These are phyloP conservation scores for Ondatra zibethicus DNA, from an alignment of 2,113 vertebrate genomes.

Conservation along the genomic window DNA sequence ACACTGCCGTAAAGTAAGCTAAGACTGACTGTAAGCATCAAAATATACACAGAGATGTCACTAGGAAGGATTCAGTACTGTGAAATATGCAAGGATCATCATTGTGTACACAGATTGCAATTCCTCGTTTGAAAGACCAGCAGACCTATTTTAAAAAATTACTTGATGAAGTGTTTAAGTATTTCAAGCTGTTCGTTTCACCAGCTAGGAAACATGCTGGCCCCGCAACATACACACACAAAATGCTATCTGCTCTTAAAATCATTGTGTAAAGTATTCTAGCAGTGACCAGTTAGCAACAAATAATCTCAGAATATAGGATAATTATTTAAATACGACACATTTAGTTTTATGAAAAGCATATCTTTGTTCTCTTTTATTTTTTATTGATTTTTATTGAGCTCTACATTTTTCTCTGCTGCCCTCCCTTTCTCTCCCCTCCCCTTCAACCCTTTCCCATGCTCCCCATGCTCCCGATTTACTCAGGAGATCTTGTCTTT, in stretches of 20 bases:
- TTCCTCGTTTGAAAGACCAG: slow-evolving; percentile 4
- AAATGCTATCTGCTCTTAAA: slow-evolving; percentile 7
- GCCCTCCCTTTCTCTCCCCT: no score
- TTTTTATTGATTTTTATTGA: no score
- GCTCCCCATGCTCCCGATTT: no score
- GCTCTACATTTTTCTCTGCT: no score
- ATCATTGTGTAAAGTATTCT: slow-evolving; percentile 21
- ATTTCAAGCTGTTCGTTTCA: slow-evolving; percentile 37
- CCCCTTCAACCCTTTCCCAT: no score
- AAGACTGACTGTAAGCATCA: background rate
- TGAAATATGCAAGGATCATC: background rate
- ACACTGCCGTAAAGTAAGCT: background rate
- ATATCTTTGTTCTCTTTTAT: background rate
- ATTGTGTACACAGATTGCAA: background rate
- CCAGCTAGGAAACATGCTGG: background rate
- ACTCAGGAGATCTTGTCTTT: no score
- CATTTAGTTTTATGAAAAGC: slow-evolving; percentile 31
- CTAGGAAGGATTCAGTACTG: background rate
- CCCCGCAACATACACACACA: background rate
- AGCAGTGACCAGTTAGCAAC: background rate
- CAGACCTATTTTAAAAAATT: slow-evolving; percentile 10
- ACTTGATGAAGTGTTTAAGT: background rate
- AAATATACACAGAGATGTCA: background rate
- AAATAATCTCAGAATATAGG: slow-evolving; percentile 7
- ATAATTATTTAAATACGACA: background rate